Conservation (phyloP, 2,113 vertebrate species). For the Lepisosteus osseus region DNA sequence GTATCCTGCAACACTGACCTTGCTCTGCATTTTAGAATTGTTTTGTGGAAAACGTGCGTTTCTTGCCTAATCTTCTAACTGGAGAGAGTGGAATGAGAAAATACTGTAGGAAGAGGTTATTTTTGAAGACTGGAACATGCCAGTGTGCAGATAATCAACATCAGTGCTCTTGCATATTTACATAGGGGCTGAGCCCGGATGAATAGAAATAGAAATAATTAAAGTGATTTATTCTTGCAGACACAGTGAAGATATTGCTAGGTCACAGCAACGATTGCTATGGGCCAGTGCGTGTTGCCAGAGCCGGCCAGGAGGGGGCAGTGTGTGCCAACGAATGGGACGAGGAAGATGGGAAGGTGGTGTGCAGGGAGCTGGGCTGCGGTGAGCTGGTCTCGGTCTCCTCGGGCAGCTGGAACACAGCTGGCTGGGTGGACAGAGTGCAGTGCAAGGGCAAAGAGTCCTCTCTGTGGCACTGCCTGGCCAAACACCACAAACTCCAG, state of each 20-base stretch:
- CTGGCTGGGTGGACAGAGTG: constrained; percentile 21
- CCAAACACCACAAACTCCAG: rapidly evolving
- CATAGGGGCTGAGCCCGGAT: too few relatives aligned
- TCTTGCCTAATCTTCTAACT: neutral
- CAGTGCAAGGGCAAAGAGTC: constrained; percentile 24
- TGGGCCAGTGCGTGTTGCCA: neutral
- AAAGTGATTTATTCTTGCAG: constrained; percentile 27
- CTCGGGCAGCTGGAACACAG: rapidly evolving
- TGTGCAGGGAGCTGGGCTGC: constrained; percentile 49
- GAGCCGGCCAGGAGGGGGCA: rapidly evolving
- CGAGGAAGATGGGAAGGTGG: rapidly evolving
- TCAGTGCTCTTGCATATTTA: too few relatives aligned
- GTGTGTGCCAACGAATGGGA: constrained; percentile 26
- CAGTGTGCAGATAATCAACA: too few relatives aligned
- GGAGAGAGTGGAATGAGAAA: neutral
- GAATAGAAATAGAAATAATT: too few relatives aligned
- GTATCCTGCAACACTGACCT: too few relatives aligned
- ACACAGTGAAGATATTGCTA: constrained; percentile 30
- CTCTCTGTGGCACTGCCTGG: constrained; percentile 52
- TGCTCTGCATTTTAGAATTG: too few relatives aligned
- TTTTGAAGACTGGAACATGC: too few relatives aligned
- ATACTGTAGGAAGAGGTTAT: too few relatives aligned
- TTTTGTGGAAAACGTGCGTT: too few relatives aligned
- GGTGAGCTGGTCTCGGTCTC: constrained; percentile 20
- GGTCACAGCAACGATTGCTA: neutral